These are phyloP conservation scores for Trididemnum nubilum DNA, from an alignment of 23 tunicate species.

Conservation along the genomic window DNA sequence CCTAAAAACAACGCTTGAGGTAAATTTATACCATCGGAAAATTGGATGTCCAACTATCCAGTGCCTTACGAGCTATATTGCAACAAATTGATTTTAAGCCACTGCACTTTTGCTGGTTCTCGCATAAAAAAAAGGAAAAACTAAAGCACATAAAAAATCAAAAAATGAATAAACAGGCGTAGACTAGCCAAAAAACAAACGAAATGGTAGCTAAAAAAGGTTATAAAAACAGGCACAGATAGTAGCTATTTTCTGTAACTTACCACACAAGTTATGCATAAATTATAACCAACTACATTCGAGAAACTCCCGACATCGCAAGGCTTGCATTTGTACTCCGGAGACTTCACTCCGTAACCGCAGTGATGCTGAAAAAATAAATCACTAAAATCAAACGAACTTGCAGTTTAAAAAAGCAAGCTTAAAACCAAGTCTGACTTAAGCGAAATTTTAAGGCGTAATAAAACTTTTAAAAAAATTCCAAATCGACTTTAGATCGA, in stretches of 20 bases:
- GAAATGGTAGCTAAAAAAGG: too few relatives aligned
- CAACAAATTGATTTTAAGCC: background rate
- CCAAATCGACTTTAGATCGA: too few relatives aligned
- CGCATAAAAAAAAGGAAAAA: background rate
- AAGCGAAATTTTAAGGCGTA: too few relatives aligned
- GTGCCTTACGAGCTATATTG: background rate
- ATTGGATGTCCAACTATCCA: background rate
- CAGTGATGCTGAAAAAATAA: constrained; percentile 6
- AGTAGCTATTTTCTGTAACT: too few relatives aligned
- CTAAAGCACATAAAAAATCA: background rate
- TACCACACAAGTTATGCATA: constrained; percentile 14
- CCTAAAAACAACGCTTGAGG: background rate
- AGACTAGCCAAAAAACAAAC: too few relatives aligned
- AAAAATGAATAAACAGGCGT: too few relatives aligned
- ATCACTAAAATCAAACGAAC: too few relatives aligned
- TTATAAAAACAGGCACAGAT: too few relatives aligned
- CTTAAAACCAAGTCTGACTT: background rate
- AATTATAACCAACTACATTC: background rate
- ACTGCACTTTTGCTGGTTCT: background rate
- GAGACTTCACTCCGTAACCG: background rate
- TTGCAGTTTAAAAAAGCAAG: background rate
- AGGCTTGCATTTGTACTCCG: constrained; percentile 1
- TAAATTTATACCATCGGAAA: background rate
- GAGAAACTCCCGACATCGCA: constrained; percentile 10
- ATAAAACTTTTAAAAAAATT: too few relatives aligned